phyloP scores from a whole-genome alignment of 2,113 vertebrate species.

The Dipodomys spectabilis region DNA sequence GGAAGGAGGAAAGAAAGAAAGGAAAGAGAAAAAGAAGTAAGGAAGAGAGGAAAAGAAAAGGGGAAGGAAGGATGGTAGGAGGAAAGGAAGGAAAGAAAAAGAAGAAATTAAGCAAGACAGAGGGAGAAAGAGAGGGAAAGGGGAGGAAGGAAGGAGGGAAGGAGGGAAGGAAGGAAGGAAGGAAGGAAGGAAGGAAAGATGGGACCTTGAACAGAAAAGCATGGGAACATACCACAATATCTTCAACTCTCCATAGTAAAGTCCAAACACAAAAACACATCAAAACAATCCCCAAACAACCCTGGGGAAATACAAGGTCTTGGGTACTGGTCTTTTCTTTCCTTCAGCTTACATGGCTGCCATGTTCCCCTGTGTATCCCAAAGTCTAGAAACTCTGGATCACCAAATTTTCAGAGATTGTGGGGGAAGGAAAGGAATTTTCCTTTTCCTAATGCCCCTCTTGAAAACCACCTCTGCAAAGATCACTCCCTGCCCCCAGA shows the following conservation, averaged over 20 bases:
- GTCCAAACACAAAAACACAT: not conserved
- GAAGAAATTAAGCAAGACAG: too few relatives aligned
- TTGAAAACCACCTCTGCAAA: not conserved
- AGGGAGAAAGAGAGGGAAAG: too few relatives aligned
- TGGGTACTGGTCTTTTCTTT: not conserved
- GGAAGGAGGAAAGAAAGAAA: rapidly evolving
- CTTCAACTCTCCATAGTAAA: constrained; percentile 14
- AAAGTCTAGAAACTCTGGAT: not conserved
- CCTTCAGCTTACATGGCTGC: not conserved
- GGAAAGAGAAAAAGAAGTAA: too few relatives aligned
- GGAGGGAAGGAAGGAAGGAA: too few relatives aligned
- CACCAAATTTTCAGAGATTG: not conserved
- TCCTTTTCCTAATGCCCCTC: not conserved
- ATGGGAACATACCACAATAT: not conserved
- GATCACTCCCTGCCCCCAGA: not conserved
- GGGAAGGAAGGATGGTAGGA: too few relatives aligned
- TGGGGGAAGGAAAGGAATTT: not conserved
- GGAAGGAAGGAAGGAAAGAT: not conserved
- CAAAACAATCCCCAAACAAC: too few relatives aligned
- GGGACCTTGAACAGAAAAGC: not conserved
- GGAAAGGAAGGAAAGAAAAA: too few relatives aligned
- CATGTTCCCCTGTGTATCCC: not conserved
- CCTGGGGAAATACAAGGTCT: not conserved
- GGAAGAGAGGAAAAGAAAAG: too few relatives aligned
- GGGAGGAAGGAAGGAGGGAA: not conserved